Evolutionary conservation across 2,888 invertebrate genomes (phyloP).

Genomic region (Aradus depressus): DNA sequence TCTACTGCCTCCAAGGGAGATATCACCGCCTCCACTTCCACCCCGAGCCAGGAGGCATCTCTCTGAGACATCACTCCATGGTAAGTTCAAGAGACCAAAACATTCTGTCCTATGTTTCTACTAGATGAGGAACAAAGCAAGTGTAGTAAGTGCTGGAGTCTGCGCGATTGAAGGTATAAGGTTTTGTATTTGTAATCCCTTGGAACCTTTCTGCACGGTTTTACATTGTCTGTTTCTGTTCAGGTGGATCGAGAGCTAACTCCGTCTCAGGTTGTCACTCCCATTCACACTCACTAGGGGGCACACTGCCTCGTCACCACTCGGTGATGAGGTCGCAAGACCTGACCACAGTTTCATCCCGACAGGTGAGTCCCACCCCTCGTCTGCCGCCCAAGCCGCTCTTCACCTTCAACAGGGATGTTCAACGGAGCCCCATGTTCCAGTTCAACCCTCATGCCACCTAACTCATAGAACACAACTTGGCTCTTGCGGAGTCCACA

Average conservation of each 20-base stretch:
- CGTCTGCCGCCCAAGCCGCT: slow-evolving; percentile 44
- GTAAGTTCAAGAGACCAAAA: background rate
- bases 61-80: slow-evolving; percentile 21
- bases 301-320: slow-evolving; percentile 19
- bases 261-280: slow-evolving; percentile 21
- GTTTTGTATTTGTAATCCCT: slow-evolving; percentile 10
- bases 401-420: slow-evolving; percentile 32
- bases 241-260: slow-evolving; percentile 17
- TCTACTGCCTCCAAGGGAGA: slow-evolving; percentile 55
- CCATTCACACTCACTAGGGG: slow-evolving; percentile 11
- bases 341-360: slow-evolving; percentile 27
- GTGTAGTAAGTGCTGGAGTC: background rate
- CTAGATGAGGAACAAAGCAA: background rate
- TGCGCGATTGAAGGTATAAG: background rate
- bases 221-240: background rate
- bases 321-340: slow-evolving; percentile 17
- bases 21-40: slow-evolving; percentile 53
- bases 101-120: no score
- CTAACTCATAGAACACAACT: no score
- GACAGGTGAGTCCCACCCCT: slow-evolving; percentile 38
- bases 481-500: no score
- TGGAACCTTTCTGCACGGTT: background rate
- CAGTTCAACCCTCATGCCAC: no score
- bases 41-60: slow-evolving; percentile 35
- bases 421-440: no score